phyloP scores from a whole-genome alignment of 92 coral and sea anemone species.

The Meandrina meandrites region DNA sequence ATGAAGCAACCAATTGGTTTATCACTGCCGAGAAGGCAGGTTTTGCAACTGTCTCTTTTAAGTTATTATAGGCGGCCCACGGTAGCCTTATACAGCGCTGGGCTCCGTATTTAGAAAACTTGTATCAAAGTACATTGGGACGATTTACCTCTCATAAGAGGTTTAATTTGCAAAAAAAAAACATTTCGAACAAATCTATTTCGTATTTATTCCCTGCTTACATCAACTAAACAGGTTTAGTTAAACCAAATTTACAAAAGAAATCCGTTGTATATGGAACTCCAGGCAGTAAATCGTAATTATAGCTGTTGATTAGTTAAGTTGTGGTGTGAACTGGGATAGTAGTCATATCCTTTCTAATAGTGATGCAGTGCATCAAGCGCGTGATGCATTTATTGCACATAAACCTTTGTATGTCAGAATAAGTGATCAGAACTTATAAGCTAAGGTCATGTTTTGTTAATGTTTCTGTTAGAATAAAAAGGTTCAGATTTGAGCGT shows the following conservation, averaged over 20 bases:
- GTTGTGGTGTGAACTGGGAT: background rate
- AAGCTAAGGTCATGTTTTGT: background rate
- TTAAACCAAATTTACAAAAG: background rate
- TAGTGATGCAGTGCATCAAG: background rate
- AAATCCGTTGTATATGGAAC: background rate
- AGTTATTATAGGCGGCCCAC: background rate
- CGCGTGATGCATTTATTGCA: background rate
- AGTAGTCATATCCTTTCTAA: background rate
- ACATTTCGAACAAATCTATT: background rate
- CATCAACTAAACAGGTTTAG: background rate
- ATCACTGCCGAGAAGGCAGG: background rate
- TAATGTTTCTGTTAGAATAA: background rate
- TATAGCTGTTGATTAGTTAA: background rate
- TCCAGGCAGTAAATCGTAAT: background rate
- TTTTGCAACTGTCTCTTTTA: background rate
- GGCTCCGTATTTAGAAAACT: background rate
- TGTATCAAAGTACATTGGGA: background rate
- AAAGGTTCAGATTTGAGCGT: background rate
- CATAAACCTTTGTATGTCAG: background rate
- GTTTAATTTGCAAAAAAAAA: background rate
- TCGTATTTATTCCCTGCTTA: background rate
- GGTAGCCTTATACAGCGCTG: too few species aligned
- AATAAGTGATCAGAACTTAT: background rate
- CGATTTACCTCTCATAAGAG: background rate
- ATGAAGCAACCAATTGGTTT: background rate